Evolutionary conservation across 2,797 vertebrate species (phyloP).

Genomic region (Aplochiton taeniatus): DNA sequence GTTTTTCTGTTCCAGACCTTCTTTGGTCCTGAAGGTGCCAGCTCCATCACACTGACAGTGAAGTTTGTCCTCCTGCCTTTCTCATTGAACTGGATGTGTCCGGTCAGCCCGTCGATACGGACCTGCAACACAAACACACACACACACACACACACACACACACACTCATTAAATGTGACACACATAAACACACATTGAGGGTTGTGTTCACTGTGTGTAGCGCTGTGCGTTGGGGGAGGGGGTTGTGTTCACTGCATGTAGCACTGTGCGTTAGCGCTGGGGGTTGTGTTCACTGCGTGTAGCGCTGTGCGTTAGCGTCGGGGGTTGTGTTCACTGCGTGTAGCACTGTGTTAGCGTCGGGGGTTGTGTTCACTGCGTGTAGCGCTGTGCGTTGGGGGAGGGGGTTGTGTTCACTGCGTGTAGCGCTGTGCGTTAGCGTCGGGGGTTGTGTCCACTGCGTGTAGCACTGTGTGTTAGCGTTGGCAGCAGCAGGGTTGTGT

Average conservation of each 20-base stretch:
- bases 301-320: not conserved
- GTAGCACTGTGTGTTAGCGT: conserved; percentile 59
- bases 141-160: not conserved
- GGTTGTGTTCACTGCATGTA: no score
- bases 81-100: conserved; percentile 98
- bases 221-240: conserved; percentile 37
- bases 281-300: not conserved
- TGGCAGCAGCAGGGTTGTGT: conserved; percentile 65
- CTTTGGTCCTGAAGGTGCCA: conserved; percentile 90
- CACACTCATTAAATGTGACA: not conserved
- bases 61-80: conserved; percentile 96
- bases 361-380: not conserved
- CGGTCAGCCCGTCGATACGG: conserved; percentile 91
- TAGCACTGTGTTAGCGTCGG: not conserved
- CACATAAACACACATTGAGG: not conserved
- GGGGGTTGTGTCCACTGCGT: not conserved
- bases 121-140: conserved; percentile 75
- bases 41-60: conserved; percentile 92
- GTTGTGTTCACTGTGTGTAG: conserved; percentile 6
- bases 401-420: not conserved
- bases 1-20: conserved; percentile 85
- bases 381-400: no score
- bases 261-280: not conserved
- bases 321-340: no score
- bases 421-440: not conserved